phyloP scores from a whole-genome alignment of 2,888 invertebrate species.

The Miltochrista miniata region DNA sequence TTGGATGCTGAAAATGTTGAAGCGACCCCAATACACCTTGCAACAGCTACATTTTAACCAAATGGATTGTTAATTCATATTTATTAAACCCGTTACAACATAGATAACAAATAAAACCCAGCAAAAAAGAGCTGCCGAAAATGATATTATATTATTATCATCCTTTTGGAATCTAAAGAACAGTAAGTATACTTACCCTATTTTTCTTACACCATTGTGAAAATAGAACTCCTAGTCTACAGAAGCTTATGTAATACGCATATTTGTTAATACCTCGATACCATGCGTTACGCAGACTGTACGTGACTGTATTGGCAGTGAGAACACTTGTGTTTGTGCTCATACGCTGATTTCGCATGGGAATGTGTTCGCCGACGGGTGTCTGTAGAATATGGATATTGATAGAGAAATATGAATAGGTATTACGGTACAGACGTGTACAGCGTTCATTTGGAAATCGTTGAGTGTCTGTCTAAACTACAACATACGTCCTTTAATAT shows the following conservation, averaged over 20 bases:
- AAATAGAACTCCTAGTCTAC: not conserved
- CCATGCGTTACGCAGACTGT: slow-evolving; percentile 29
- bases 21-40: too few relatives aligned
- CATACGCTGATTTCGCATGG: slow-evolving; percentile 30
- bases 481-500: too few relatives aligned
- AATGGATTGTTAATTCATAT: too few relatives aligned
- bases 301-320: slow-evolving; percentile 34
- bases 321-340: slow-evolving; percentile 26
- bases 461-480: not conserved
- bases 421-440: not conserved
- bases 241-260: slow-evolving; percentile 15
- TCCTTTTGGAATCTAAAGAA: too few relatives aligned
- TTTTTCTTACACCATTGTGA: too few relatives aligned
- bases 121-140: too few relatives aligned
- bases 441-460: not conserved
- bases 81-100: too few relatives aligned
- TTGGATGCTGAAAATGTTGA: too few relatives aligned
- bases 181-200: too few relatives aligned
- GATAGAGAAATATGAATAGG: slow-evolving; percentile 5
- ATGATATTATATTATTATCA: too few relatives aligned
- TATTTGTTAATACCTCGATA: slow-evolving; percentile 25
- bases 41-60: too few relatives aligned
- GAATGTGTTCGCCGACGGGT: slow-evolving; percentile 14
- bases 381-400: slow-evolving; percentile 10
- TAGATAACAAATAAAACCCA: too few relatives aligned